phyloP scores from a whole-genome alignment of 2,888 invertebrate species.

The Blastobasis lacticolella region DNA sequence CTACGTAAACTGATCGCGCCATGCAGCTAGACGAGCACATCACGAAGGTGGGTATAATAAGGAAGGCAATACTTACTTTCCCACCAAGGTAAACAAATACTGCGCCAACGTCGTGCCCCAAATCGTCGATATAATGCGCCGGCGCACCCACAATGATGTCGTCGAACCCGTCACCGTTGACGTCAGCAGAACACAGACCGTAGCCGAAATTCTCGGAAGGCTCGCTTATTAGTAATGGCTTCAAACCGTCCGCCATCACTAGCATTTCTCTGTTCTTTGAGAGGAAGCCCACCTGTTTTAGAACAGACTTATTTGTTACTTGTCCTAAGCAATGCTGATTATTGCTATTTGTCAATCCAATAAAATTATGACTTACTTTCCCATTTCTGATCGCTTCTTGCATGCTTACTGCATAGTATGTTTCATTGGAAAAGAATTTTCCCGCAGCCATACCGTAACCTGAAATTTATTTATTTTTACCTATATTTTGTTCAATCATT shows the following conservation, averaged over 20 bases:
- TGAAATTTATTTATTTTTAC: slow-evolving; percentile 11
- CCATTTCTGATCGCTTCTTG: slow-evolving; percentile 12
- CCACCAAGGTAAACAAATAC: slow-evolving; percentile 60
- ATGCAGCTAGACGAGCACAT: no score
- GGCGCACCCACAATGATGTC: slow-evolving; percentile 78
- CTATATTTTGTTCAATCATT: no score
- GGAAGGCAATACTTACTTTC: slow-evolving; percentile 17
- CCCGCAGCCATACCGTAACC: slow-evolving; percentile 23
- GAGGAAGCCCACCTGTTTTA: background rate
- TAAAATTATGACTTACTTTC: slow-evolving; percentile 20
- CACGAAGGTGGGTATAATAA: no score
- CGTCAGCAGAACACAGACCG: slow-evolving; percentile 46
- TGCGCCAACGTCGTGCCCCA: slow-evolving; percentile 65
- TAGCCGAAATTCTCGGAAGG: no score
- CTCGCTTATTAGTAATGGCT: no score
- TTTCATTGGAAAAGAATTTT: slow-evolving; percentile 21
- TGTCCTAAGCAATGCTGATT: background rate
- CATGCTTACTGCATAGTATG: slow-evolving; percentile 28
- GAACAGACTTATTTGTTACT: background rate
- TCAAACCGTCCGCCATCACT: no score
- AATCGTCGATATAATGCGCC: slow-evolving; percentile 23
- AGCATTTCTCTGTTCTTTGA: slow-evolving; percentile 66
- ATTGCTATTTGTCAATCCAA: background rate
- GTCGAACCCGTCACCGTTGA: slow-evolving; percentile 66
- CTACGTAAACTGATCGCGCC: no score